phyloP scores from a whole-genome alignment of 1,140 invertebrate genomes.

The Bacillus rossius region DNA sequence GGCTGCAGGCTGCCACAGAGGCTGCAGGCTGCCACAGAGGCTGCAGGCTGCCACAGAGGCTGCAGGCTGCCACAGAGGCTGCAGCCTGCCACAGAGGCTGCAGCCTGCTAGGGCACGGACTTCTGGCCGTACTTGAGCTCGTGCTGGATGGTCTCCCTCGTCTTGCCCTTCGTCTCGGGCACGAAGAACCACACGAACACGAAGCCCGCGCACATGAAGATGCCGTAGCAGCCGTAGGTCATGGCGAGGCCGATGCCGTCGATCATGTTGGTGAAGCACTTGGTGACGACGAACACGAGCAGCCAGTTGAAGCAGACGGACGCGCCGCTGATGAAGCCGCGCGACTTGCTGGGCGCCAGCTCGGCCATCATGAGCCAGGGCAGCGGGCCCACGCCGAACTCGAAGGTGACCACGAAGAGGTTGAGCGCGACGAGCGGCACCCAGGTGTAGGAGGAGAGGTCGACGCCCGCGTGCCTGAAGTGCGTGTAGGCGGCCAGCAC shows the following conservation, averaged over 20 bases:
- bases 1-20: too few species aligned
- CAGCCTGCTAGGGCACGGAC: too few species aligned
- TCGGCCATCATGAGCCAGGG: constrained; percentile 18
- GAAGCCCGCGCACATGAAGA: constrained; percentile 56
- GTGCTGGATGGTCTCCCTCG: constrained; percentile 71
- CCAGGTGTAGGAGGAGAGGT: constrained; percentile 1
- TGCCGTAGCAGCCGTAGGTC: constrained; percentile 77
- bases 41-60: too few species aligned
- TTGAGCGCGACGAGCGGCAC: constrained; percentile 8
- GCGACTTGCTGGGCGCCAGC: constrained; percentile 1
- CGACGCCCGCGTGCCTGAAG: constrained; percentile 23
- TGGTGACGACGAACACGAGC: constrained; percentile 13
- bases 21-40: too few species aligned
- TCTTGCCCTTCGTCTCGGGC: constrained; percentile 77
- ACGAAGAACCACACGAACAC: constrained; percentile 61
- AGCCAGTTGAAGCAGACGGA: constrained; percentile 4
- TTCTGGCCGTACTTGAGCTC: constrained; percentile 43
- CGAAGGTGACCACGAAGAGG: constrained; percentile 4
- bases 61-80: too few species aligned
- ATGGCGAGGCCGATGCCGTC: constrained; percentile 27
- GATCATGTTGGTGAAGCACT: constrained; percentile 5
- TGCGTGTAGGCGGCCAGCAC: constrained; percentile 40
- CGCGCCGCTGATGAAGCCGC: not conserved
- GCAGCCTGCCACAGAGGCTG: too few species aligned
- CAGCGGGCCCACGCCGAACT: constrained; percentile 12